Evolutionary conservation across 2,888 invertebrate species (phyloP), one percentile per base, ranked within the genome.

Genomic region (Drosophila villosipedis): DNA sequence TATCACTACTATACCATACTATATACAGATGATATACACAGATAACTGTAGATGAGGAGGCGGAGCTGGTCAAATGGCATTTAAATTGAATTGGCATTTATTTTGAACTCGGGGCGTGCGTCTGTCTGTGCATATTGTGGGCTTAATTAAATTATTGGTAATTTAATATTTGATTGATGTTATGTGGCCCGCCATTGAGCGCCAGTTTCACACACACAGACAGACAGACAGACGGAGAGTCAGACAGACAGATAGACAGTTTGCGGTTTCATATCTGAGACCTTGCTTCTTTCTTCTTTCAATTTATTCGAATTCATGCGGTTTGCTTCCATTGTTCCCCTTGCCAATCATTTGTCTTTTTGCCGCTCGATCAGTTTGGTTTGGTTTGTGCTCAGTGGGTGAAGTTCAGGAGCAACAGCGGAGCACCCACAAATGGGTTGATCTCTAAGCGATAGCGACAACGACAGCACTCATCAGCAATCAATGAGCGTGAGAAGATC

Each of bases 91-190:
- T 84, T 90, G 90, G 89, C 90, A 87, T 84, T 84, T 82, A 70
- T 76, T 80, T 73, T 76, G 76, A 83, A 84, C 81, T 82, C 62
- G 69, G 76, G 53, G 39, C 39, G 39, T 31, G 31, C 28, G 61
- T 37, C 70, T 75, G 84, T 77, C 82, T 89, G 84, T 84, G 83
- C 88, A 83, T 82, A 81, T 84, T 76, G 85, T 75, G 88, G 74
- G 83, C 83, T 90, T 90, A 91, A 91, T 90, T 91, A 87, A 91
- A 91, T 91, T 82, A 91, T 85, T 91, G 88, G 90, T 85, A 91
- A 91, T 91, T 91, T 91, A 91, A 91, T 91, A 91, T 91, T 90
- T 89, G 83, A 90, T 91, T 91, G 89, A 87, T 86, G 83, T 82
- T 78, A 78, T 80, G 68, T 67, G 86, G 73, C 73, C 84, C 78